Percentiles rank a stretch among this genome's conserved stretches.
These are phyloP conservation scores for Saxicola maurus DNA, from an alignment of 2,797 vertebrate genomes.

Conservation along the genomic window DNA sequence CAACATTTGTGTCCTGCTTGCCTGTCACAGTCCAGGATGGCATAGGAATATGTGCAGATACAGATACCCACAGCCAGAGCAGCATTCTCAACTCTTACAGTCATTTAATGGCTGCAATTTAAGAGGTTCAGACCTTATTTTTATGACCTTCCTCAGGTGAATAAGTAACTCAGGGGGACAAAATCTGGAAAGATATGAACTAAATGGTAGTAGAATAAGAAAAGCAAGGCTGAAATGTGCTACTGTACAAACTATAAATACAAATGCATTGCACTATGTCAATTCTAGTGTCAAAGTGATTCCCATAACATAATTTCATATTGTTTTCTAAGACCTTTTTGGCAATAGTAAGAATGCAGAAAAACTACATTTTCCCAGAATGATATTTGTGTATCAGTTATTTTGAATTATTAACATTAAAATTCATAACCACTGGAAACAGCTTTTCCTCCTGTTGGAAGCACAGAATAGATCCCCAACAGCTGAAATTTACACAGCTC, in stretches of 20 bases:
- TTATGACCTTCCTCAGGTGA: background rate
- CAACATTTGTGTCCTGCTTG: background rate
- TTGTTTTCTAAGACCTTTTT: background rate
- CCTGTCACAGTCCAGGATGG: background rate
- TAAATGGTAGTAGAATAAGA: background rate
- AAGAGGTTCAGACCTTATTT: background rate
- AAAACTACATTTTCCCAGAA: background rate
- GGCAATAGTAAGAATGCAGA: background rate
- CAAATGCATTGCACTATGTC: background rate
- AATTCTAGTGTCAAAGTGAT: background rate
- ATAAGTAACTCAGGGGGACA: background rate
- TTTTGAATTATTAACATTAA: background rate
- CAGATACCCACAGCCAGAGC: background rate
- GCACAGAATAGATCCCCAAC: background rate
- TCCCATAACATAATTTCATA: background rate
- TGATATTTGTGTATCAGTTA: background rate
- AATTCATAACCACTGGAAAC: background rate
- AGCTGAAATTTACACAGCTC: background rate
- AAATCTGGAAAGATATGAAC: background rate
- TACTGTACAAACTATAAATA: background rate
- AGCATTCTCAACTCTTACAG: background rate
- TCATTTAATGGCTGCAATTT: background rate
- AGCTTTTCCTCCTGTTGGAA: background rate
- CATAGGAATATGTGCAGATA: background rate
- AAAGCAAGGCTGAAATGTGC: background rate